Base-by-base conservation (phyloP, 2,113 vertebrate species). In the Montifringilla adamsi region DNA sequence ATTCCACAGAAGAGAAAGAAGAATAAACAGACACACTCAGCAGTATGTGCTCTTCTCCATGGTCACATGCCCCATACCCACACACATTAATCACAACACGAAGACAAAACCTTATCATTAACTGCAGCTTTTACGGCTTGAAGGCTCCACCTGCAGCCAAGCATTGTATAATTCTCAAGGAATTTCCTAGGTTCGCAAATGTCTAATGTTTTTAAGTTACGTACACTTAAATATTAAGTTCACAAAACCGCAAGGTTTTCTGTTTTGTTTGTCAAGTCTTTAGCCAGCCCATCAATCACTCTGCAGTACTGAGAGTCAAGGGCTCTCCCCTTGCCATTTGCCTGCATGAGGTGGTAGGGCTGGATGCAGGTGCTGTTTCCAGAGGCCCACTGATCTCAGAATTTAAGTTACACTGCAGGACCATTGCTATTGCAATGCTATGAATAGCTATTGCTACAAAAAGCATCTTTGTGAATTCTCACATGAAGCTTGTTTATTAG, bases 91-190 rank as follows among this genome's bases (percentile, higher is more conserved):
- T 81, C 31, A 2, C 63, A 56, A 46, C 67, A 55, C 4, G 6
- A 75, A 83, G 59, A 67, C 88, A 93, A 94, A 91, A 55, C 75
- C 85, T 90, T 83, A 90, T 83, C 92, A 60, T 37, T 73, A 73
- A 76, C 67, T 66, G 85, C 90, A 93, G 59, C 37, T 80, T 86
- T 58, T 59, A 79, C 30, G 59, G 59, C 30, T 90, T 55, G 23
- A 41, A 88, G 63, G 37, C 82, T 86, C 58, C 55, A 46, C 37
- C 62, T 80, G 50, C 58, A 80, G 60, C 75, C 31, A 79, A 64
- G 41, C 1, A 2, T 44, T n/a, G 6, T 21, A 73, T 24, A 41
- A 2, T 24, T 75, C 49, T 73, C 64, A 63, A 84, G 37, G 30
- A 87, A 88, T 59, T 89, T 31, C 50, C 66, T 66, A 37, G 9